Base-by-base conservation (phyloP, 2,888 invertebrate species). In the Trypoxylon attenuatum region DNA sequence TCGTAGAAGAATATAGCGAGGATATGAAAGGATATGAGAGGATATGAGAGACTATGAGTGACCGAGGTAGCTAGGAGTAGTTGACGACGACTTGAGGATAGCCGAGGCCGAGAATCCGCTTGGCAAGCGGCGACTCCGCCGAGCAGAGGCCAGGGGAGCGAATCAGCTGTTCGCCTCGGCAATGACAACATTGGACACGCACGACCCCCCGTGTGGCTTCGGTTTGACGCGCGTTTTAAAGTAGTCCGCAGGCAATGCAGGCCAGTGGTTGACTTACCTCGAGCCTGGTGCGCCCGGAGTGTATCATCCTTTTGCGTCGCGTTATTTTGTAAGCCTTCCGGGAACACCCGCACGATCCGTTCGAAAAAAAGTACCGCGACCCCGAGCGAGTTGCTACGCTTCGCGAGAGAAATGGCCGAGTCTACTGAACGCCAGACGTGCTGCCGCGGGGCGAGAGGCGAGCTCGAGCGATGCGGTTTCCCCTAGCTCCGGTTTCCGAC, bases 231-330 rank as follows among this genome's bases (percentile, higher is more conserved):
- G 73, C 73, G 69, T 72, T 72, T 73, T 54, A 33, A 33, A 33
- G 33, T 13, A 13, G 33, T 13, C 33, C 33, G 33, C 33, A 33
- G n/a, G 10, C 19, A 49, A 54, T 67, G 43, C 21, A 61, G 27
- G 18, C 46, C 21, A 50, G 52, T 50, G 50, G 33, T 62, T 77
- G 79, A 81, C 83, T 84, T 86, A 86, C 87, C 87, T 86, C 86
- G 86, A 86, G 87, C 85, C 85, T 85, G 80, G 87, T 85, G 59
- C 87, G 87, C 84, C 86, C 87, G 84, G 87, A 87, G 81, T 87
- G 87, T 85, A 87, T 87, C 87, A 87, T 87, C 84, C 86, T 87
- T 86, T 87, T 87, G 82, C 85, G 84, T 82, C 84, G 86, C 85
- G 86, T 87, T 86, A 87, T 87, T 86, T 86, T 86, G 86, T 80